These are phyloP conservation scores for Dryoscopus gambensis DNA, from an alignment of 2,113 vertebrate species.

Conservation along the genomic window DNA sequence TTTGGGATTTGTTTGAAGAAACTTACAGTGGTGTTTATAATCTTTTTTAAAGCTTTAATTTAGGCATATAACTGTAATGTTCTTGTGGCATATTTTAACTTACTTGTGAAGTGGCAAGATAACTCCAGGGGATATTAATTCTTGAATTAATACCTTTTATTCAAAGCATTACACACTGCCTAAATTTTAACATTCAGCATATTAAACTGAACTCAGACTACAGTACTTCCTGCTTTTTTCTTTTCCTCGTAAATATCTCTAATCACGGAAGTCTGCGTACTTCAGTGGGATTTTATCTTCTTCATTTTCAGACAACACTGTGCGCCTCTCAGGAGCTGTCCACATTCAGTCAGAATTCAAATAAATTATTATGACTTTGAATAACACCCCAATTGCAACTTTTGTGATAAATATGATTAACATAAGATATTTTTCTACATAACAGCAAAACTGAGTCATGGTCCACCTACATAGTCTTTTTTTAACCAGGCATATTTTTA, in stretches of 20 bases:
- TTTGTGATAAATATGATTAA: not conserved
- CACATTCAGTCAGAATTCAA: not conserved
- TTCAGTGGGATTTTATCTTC: not conserved
- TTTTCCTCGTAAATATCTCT: not conserved
- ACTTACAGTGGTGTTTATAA: not conserved
- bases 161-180: not conserved
- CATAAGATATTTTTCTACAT: not conserved
- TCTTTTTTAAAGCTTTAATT: not conserved
- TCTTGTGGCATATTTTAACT: not conserved
- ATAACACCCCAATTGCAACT: not conserved
- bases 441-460: not conserved
- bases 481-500: not conserved
- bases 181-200: not conserved
- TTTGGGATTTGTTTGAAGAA: not conserved
- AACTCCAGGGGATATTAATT: not conserved
- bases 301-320: not conserved
- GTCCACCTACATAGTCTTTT: not conserved
- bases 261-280: not conserved
- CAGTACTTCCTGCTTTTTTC: not conserved
- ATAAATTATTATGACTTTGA: not conserved
- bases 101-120: not conserved
- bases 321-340: not conserved
- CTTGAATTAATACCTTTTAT: not conserved
- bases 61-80: not conserved
- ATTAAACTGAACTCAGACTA: not conserved